Evolutionary conservation across 2,797 vertebrate species (phyloP).

Genomic region (Alexandromys oeconomus): DNA sequence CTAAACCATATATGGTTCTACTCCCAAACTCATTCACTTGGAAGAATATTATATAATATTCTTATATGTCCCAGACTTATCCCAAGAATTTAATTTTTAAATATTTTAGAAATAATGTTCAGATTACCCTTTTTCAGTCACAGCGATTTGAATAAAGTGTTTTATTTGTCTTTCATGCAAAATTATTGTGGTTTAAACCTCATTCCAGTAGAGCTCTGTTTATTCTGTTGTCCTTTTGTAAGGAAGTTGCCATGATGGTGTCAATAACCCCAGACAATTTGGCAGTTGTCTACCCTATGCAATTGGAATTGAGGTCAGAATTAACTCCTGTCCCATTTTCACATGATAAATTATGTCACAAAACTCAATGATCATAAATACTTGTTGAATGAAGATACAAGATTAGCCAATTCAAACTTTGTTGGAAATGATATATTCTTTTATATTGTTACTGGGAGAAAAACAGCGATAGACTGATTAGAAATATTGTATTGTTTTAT

Average conservation of each 20-base stretch:
- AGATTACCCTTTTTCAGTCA: no score
- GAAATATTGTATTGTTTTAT: not conserved
- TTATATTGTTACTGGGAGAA: not conserved
- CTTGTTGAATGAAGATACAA: not conserved
- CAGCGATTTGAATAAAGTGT: no score
- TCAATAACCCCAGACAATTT: not conserved
- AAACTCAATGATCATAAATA: conserved; percentile 25
- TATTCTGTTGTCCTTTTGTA: not conserved
- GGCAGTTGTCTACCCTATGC: conserved; percentile 4
- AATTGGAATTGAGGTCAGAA: not conserved
- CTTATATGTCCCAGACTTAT: not conserved
- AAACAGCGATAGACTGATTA: not conserved
- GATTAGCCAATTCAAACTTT: not conserved
- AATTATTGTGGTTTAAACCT: not conserved
- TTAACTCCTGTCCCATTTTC: not conserved
- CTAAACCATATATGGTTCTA: not conserved
- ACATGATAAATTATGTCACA: not conserved
- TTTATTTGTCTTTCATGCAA: no score
- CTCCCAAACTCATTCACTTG: not conserved
- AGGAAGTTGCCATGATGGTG: not conserved
- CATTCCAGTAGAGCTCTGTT: not conserved
- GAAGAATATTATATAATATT: not conserved
- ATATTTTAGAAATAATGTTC: no score
- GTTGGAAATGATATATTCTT: not conserved
- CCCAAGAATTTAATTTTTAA: no score